phyloP scores from a whole-genome alignment of 2,888 invertebrate species.

The Drosophila anceps region DNA sequence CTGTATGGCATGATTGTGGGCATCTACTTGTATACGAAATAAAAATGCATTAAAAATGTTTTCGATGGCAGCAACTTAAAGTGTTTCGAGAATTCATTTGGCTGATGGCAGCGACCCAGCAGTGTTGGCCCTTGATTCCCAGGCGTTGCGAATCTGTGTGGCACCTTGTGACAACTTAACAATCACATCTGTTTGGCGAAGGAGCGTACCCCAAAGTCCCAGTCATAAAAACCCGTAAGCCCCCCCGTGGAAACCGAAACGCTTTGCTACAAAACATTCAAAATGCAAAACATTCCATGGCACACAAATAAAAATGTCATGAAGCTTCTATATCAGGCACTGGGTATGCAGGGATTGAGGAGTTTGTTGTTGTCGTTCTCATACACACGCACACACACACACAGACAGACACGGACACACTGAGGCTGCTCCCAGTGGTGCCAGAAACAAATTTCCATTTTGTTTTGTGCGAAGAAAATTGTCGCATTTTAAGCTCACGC shows the following conservation, averaged over 20 bases:
- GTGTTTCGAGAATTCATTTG: constrained; percentile 13
- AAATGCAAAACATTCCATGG: constrained; percentile 76
- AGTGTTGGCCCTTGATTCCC: constrained; percentile 28
- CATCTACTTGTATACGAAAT: constrained; percentile 98
- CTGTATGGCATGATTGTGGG: constrained; percentile 99
- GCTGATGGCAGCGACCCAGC: constrained; percentile 4
- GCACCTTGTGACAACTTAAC: constrained; percentile 64
- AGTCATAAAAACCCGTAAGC: constrained; percentile 53
- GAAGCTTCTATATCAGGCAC: constrained; percentile 54
- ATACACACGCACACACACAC: constrained; percentile 10
- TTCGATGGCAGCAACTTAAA: constrained; percentile 10
- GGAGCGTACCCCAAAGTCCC: constrained; percentile 15
- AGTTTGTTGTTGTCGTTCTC: constrained; percentile 25
- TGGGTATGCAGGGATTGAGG: constrained; percentile 49
- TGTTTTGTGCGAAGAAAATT: constrained; percentile 44
- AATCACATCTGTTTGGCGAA: constrained; percentile 55
- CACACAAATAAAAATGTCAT: constrained; percentile 77
- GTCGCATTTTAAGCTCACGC: constrained; percentile 54
- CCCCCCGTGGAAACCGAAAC: constrained; percentile 24
- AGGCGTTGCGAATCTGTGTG: constrained; percentile 65
- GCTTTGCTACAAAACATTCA: constrained; percentile 59
- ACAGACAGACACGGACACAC: neutral
- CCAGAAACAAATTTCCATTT: constrained; percentile 70
- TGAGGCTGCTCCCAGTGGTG: constrained; percentile 39
- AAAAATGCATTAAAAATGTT: constrained; percentile 74